These are phyloP conservation scores for Phylloscopus trochilus DNA, from an alignment of 2,113 vertebrate species.

Conservation along the genomic window DNA sequence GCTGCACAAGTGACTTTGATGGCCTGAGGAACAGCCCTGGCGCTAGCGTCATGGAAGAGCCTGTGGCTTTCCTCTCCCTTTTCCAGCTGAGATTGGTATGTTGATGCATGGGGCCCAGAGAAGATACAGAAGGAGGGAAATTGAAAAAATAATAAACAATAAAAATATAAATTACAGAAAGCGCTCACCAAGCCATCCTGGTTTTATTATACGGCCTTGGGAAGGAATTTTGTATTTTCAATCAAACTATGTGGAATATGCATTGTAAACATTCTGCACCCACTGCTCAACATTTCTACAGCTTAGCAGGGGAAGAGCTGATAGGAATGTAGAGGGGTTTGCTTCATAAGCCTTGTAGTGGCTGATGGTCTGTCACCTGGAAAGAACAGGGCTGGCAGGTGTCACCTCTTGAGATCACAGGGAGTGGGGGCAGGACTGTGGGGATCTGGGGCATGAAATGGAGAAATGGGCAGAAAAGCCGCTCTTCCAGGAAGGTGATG, in stretches of 20 bases:
- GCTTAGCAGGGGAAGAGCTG: neutral
- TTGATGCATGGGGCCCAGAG: constrained; percentile 58
- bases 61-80: constrained; percentile 65
- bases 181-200: constrained; percentile 64
- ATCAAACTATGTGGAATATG: constrained; percentile 64
- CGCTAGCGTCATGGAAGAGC: constrained; percentile 51
- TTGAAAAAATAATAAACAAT: constrained; percentile 73
- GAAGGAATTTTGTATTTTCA: constrained; percentile 69
- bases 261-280: constrained; percentile 48
- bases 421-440: neutral
- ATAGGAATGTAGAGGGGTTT: neutral
- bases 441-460: neutral
- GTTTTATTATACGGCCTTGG: constrained; percentile 69
- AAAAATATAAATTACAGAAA: constrained; percentile 68
- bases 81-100: constrained; percentile 74
- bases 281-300: constrained; percentile 25
- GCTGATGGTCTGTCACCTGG: neutral
- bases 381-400: neutral
- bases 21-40: constrained; percentile 40
- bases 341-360: neutral
- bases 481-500: neutral
- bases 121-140: constrained; percentile 70
- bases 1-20: constrained; percentile 65
- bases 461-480: neutral
- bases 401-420: neutral